Evolutionary conservation across 2,888 invertebrate genomes (phyloP).

Genomic region (Trichogramma dendrolimi): DNA sequence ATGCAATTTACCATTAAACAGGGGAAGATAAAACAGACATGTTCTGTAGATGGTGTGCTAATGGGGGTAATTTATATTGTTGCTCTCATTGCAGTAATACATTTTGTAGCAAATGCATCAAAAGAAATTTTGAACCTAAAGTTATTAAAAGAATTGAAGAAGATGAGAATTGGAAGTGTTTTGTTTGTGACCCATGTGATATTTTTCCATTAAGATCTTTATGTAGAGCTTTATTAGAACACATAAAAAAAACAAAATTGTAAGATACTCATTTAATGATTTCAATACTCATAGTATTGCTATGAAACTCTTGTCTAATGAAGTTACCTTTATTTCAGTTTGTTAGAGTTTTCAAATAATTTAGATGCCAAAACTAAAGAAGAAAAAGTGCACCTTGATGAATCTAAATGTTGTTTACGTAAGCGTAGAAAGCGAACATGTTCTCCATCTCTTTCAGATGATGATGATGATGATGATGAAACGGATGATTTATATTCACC

Average conservation of each 20-base stretch:
- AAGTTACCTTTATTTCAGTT: slow-evolving; percentile 31
- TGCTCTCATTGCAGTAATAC: slow-evolving; percentile 64
- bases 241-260: slow-evolving; percentile 48
- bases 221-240: slow-evolving; percentile 69
- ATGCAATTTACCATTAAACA: slow-evolving; percentile 26
- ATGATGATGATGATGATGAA: slow-evolving; percentile 37
- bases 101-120: slow-evolving; percentile 67
- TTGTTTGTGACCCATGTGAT: slow-evolving; percentile 67
- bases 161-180: slow-evolving; percentile 77
- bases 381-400: slow-evolving; percentile 45
- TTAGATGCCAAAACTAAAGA: slow-evolving; percentile 39
- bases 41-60: slow-evolving; percentile 81
- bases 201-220: slow-evolving; percentile 65
- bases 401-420: slow-evolving; percentile 45
- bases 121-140: slow-evolving; percentile 64
- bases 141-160: slow-evolving; percentile 69
- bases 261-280: slow-evolving; percentile 26
- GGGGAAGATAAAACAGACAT: slow-evolving; percentile 77
- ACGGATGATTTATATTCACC: slow-evolving; percentile 1
- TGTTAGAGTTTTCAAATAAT: slow-evolving; percentile 38
- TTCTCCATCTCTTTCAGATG: slow-evolving; percentile 43
- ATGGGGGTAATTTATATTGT: slow-evolving; percentile 74
- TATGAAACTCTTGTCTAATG: neutral
- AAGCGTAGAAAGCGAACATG: slow-evolving; percentile 37
- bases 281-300: neutral